Evolutionary conservation across 2,888 invertebrate genomes (phyloP), one percentile per base, ranked within the genome.

Genomic region (Isoperla grammatica): DNA sequence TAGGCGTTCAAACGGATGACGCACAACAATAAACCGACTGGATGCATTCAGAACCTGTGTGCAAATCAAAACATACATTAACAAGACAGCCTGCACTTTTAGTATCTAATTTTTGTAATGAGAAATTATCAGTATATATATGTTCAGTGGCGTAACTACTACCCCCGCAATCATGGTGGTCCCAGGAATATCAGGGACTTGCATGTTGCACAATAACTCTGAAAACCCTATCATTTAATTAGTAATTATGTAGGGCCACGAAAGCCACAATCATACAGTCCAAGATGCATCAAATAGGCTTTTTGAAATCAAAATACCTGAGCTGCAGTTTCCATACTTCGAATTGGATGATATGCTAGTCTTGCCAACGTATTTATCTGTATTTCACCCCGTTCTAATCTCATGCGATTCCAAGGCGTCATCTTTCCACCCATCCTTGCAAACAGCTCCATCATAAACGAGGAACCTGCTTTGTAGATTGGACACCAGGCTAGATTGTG

Each of bases 1-100:
- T 8, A 80, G 66, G 43, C 80, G 70, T 65, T 80, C 78, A 56
- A 79, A 74, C 2, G 81, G 80, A 67, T 80, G 77, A 12, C 80
- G 69, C 1, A 79, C 79, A 57, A 81, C 75, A 19, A 80, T 61
- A 48, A 76, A 73, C 62, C 74, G 75, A 61, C 68, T 71, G 64
- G 75, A 75, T 50, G 67, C 66, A 49, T 68, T 61, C 5, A 76
- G 39, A 23, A 54, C 20, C 67, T 67, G 50, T 39, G 63, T n/a
- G n/a, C n/a, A 63, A 53, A 35, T 8, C 29, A 48, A 17, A 19
- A 48, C 19, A 48, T 17, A 19, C 5, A 19, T 19, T 45, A 39
- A 39, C 39, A 9, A 11, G 9, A 39, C 39, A 39, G 39, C 9
- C 11, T 11, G 9, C 12, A 11, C 9, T 39, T 39, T 39, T 39